Evolutionary conservation across 2,113 vertebrate species (phyloP).

Genomic region (Anseranas semipalmata): DNA sequence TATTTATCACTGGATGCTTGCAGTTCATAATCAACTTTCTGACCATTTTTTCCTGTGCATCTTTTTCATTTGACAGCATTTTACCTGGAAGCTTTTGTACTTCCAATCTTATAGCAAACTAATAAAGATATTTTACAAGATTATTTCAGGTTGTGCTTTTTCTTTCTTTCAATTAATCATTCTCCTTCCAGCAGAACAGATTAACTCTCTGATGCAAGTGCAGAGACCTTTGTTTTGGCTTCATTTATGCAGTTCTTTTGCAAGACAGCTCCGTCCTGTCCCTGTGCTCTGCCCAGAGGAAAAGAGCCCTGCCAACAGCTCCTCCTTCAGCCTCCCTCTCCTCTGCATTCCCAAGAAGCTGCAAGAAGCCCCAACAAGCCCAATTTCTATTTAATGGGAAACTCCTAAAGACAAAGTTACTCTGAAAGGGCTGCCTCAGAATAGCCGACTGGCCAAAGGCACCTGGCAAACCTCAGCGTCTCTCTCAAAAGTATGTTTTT

Average conservation of each 20-base stretch:
- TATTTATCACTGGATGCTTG: neutral
- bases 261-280: neutral
- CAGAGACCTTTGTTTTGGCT: neutral
- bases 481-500: neutral
- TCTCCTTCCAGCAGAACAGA: neutral
- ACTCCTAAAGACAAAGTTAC: neutral
- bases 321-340: neutral
- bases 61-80: neutral
- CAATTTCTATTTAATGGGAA: neutral
- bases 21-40: neutral
- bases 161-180: neutral
- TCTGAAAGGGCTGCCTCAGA: neutral
- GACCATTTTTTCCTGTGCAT: neutral
- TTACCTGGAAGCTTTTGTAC: slow-evolving; percentile 42
- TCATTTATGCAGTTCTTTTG: neutral
- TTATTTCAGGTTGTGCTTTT: neutral
- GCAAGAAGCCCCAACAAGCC: neutral
- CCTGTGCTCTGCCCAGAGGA: neutral
- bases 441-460: neutral
- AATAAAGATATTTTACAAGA: slow-evolving; percentile 54
- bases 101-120: neutral
- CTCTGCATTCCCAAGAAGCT: neutral
- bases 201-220: rapidly evolving
- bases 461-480: neutral
- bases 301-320: neutral